phyloP scores from a whole-genome alignment of 2,113 vertebrate species.

The Erinaceus europaeus region DNA sequence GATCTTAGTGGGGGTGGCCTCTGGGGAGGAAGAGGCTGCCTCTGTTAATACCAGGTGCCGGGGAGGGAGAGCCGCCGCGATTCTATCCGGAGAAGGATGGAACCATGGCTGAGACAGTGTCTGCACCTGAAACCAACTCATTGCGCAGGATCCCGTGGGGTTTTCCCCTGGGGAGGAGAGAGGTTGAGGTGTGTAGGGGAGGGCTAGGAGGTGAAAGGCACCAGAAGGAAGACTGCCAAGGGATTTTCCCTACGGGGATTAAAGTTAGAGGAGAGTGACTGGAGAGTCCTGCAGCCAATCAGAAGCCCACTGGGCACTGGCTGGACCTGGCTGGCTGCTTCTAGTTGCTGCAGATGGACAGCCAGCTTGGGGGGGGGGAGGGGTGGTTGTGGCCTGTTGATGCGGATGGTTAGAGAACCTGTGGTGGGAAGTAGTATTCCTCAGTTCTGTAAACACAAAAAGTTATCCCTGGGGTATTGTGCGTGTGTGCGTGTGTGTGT shows the following conservation, averaged over 20 bases:
- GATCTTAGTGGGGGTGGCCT: not conserved
- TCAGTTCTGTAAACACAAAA: not conserved
- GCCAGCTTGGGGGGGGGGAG: not conserved
- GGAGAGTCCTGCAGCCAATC: conserved; percentile 29
- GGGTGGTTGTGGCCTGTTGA: not conserved
- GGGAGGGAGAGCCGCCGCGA: not conserved
- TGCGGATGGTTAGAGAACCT: not conserved
- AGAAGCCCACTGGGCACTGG: not conserved
- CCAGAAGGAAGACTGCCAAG: not conserved
- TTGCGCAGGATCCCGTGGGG: not conserved
- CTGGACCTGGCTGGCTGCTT: not conserved
- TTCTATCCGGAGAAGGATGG: not conserved
- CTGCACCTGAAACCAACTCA: not conserved
- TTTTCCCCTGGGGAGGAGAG: not conserved
- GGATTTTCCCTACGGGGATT: not conserved
- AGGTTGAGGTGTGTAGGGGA: not conserved
- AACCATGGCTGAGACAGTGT: not conserved
- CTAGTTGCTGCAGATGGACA: not conserved
- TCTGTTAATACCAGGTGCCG: not conserved
- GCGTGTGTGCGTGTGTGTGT: too few relatives aligned
- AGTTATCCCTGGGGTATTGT: not conserved
- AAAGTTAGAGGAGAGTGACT: not conserved
- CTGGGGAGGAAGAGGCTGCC: not conserved
- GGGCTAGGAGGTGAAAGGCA: not conserved
- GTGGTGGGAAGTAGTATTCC: not conserved